Evolutionary conservation across 2,888 invertebrate genomes (phyloP).

Genomic region (Hemaris fuciformis): DNA sequence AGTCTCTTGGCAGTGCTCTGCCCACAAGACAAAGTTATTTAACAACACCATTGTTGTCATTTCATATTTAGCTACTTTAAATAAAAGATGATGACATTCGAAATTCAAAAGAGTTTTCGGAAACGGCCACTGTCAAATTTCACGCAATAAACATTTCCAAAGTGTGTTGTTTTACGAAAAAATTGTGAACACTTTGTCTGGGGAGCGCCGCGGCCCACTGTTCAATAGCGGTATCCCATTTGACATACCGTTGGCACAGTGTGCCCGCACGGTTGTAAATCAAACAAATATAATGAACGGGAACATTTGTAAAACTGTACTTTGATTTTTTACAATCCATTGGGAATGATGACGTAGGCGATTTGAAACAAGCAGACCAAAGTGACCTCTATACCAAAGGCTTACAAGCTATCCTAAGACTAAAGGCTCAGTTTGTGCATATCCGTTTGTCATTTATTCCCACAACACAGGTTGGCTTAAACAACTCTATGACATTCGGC

Average conservation of each 20-base stretch:
- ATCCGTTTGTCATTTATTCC: not conserved
- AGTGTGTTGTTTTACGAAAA: slow-evolving; percentile 63
- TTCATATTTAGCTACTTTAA: slow-evolving; percentile 57
- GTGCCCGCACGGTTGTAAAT: slow-evolving; percentile 68
- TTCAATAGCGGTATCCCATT: slow-evolving; percentile 55
- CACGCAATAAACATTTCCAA: slow-evolving; percentile 63
- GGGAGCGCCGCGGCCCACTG: slow-evolving; percentile 29
- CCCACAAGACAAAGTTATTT: slow-evolving; percentile 2
- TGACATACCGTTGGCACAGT: slow-evolving; percentile 54
- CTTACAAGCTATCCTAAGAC: not conserved
- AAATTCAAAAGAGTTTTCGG: slow-evolving; percentile 50
- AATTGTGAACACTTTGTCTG: slow-evolving; percentile 26
- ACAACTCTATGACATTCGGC: not conserved
- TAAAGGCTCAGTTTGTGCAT: not conserved
- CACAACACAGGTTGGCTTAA: not conserved
- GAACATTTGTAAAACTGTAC: slow-evolving; percentile 71
- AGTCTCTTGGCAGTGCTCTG: not conserved
- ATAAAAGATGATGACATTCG: slow-evolving; percentile 54
- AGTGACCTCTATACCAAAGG: not conserved
- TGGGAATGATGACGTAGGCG: slow-evolving; percentile 43
- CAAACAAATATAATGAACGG: slow-evolving; percentile 68
- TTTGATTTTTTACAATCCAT: slow-evolving; percentile 44
- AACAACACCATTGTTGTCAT: slow-evolving; percentile 33
- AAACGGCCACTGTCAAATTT: slow-evolving; percentile 65
- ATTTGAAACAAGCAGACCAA: not conserved